These are phyloP conservation scores for Microdon myrmicae DNA, from an alignment of 2,888 invertebrate species.

Conservation along the genomic window DNA sequence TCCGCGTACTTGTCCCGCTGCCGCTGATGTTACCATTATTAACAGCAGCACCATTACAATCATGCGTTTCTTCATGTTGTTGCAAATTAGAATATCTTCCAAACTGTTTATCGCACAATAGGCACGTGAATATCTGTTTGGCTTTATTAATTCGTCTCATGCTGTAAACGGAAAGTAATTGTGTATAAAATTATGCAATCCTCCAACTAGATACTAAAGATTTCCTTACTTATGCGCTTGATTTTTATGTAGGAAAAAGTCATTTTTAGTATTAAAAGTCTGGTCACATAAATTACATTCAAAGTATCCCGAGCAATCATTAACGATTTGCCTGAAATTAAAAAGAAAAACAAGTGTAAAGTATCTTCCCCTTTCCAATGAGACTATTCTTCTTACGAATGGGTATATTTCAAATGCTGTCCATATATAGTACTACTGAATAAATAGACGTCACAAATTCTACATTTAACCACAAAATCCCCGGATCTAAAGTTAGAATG, in stretches of 20 bases:
- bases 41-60: slow-evolving; percentile 21
- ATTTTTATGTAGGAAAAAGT: slow-evolving; percentile 46
- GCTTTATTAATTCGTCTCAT: slow-evolving; percentile 44
- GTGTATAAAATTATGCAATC: neutral
- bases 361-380: neutral
- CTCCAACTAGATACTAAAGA: too few species aligned
- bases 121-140: slow-evolving; percentile 40
- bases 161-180: slow-evolving; percentile 17
- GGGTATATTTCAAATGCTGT: slow-evolving; percentile 45
- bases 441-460: slow-evolving; percentile 41
- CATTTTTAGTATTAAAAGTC: slow-evolving; percentile 40
- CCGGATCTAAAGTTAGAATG: slow-evolving; percentile 40
- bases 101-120: slow-evolving; percentile 42
- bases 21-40: slow-evolving; percentile 8
- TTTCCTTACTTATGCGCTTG: slow-evolving; percentile 38
- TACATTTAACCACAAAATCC: slow-evolving; percentile 41
- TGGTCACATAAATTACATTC: slow-evolving; percentile 44
- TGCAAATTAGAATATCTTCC: slow-evolving; percentile 32
- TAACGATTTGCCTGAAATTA: slow-evolving; percentile 42
- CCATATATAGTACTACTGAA: slow-evolving; percentile 46
- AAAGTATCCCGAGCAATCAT: slow-evolving; percentile 41
- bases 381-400: slow-evolving; percentile 29
- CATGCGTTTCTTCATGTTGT: slow-evolving; percentile 40
- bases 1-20: slow-evolving; percentile 20
- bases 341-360: too few species aligned